These are phyloP conservation scores for Dryomyza anilis DNA, from an alignment of 2,888 invertebrate genomes.

Conservation along the genomic window DNA sequence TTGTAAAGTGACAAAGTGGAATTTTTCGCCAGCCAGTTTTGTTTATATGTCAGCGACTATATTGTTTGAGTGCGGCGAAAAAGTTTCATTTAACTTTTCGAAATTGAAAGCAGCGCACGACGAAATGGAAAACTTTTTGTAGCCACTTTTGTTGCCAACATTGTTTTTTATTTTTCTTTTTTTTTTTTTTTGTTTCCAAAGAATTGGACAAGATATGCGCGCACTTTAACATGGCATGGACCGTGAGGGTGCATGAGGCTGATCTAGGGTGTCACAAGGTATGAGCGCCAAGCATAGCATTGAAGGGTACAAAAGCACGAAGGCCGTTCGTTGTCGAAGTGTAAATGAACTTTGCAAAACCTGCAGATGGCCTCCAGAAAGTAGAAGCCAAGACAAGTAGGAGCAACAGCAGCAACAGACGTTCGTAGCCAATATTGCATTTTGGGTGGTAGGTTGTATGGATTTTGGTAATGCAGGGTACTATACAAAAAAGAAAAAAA, in stretches of 20 bases:
- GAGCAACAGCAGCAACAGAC: too few relatives aligned
- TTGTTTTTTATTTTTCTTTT: too few relatives aligned
- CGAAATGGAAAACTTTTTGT: constrained; percentile 16
- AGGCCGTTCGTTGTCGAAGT: not conserved
- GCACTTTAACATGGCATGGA: too few relatives aligned
- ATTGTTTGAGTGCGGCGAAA: not conserved
- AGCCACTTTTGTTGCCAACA: constrained; percentile 5
- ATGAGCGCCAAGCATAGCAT: not conserved
- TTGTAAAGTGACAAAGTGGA: not conserved
- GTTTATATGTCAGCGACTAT: not conserved
- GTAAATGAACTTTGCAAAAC: constrained; percentile 8
- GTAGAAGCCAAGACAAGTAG: not conserved
- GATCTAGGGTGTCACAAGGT: not conserved
- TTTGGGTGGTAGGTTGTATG: too few relatives aligned
- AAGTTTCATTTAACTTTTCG: constrained; percentile 17
- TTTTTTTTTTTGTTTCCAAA: too few relatives aligned
- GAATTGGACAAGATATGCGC: not conserved
- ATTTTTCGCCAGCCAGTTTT: not conserved
- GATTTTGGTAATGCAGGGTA: too few relatives aligned
- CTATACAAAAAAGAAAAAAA: too few relatives aligned
- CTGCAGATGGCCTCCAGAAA: not conserved
- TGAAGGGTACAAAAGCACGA: not conserved
- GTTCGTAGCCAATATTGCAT: too few relatives aligned
- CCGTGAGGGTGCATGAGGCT: not conserved
- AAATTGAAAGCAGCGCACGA: constrained; percentile 19